Evolutionary conservation across 2,888 invertebrate genomes (phyloP).

Genomic region (Hartigia nigra): DNA sequence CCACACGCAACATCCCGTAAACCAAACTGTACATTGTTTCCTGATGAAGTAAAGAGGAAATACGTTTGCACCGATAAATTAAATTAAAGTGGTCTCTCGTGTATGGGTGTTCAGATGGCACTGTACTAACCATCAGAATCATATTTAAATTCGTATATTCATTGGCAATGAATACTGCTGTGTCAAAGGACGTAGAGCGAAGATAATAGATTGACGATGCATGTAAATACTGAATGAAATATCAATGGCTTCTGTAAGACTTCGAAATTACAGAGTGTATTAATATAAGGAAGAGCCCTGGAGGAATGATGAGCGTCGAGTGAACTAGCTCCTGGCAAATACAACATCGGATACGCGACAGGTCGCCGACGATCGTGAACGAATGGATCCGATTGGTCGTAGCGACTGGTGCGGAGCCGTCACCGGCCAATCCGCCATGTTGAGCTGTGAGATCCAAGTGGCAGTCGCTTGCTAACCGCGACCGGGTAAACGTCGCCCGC

Average conservation of each 20-base stretch:
- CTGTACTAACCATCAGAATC: neutral
- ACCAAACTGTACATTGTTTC: neutral
- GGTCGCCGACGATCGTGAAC: conserved; percentile 15
- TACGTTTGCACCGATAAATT: neutral
- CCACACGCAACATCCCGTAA: neutral
- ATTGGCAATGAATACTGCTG: neutral
- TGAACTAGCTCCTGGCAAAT: neutral
- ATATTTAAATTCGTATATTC: neutral
- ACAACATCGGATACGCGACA: conserved; percentile 4
- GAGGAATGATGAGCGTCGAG: conserved; percentile 5
- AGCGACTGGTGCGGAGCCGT: conserved; percentile 19
- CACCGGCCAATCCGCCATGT: conserved; percentile 35
- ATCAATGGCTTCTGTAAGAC: neutral
- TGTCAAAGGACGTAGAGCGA: neutral
- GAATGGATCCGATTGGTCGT: conserved; percentile 19
- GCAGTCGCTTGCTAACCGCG: conserved; percentile 64
- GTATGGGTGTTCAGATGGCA: neutral
- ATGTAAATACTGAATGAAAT: neutral
- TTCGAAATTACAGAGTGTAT: neutral
- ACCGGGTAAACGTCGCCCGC: conserved; percentile 54
- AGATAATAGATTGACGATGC: neutral
- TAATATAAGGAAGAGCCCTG: neutral
- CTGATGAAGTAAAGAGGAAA: neutral
- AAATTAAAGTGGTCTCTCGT: neutral
- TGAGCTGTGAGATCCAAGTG: conserved; percentile 34